Evolutionary conservation across 2,797 vertebrate genomes (phyloP).

Genomic region (Taenioides sp.): DNA sequence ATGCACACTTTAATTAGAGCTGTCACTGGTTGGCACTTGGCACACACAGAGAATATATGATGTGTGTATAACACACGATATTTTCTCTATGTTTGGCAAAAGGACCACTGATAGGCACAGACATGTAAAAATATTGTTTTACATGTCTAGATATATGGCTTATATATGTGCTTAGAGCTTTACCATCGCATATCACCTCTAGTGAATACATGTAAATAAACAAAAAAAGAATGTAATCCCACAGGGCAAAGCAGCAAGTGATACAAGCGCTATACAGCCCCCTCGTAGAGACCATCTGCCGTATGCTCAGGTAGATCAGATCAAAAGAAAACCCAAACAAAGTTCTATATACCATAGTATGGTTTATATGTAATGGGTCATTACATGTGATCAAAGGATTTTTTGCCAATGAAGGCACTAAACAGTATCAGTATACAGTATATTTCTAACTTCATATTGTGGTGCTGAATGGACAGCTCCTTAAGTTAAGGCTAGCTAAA

Average conservation of each 20-base stretch:
- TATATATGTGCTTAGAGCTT: conserved; percentile 15
- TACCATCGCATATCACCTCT: conserved; percentile 45
- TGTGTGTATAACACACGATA: conserved; percentile 8
- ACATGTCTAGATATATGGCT: conserved; percentile 31
- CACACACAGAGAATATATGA: conserved; percentile 18
- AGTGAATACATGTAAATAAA: conserved; percentile 3
- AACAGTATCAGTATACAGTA: neutral
- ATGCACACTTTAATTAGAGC: conserved; percentile 17
- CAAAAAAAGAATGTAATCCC: conserved; percentile 24
- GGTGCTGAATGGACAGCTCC: conserved; percentile 84
- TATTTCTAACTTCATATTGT: conserved; percentile 6
- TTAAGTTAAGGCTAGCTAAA: conserved; percentile 14
- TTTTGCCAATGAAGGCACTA: conserved; percentile 6
- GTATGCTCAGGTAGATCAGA: conserved; percentile 13
- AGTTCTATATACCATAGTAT: neutral
- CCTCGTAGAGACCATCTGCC: conserved; percentile 48
- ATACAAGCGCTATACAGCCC: conserved; percentile 30
- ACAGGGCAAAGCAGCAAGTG: conserved; percentile 22
- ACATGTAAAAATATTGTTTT: conserved; percentile 13
- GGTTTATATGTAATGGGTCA: neutral
- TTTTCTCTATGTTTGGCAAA: too few relatives aligned
- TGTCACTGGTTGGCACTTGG: conserved; percentile 29
- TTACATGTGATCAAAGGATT: conserved; percentile 2
- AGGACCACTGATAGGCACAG: too few relatives aligned
- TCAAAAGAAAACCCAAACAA: neutral